Percentiles rank a stretch among this genome's conserved stretches.
These are phyloP conservation scores for Scortum barcoo DNA, from an alignment of 2,113 vertebrate species.

Conservation along the genomic window DNA sequence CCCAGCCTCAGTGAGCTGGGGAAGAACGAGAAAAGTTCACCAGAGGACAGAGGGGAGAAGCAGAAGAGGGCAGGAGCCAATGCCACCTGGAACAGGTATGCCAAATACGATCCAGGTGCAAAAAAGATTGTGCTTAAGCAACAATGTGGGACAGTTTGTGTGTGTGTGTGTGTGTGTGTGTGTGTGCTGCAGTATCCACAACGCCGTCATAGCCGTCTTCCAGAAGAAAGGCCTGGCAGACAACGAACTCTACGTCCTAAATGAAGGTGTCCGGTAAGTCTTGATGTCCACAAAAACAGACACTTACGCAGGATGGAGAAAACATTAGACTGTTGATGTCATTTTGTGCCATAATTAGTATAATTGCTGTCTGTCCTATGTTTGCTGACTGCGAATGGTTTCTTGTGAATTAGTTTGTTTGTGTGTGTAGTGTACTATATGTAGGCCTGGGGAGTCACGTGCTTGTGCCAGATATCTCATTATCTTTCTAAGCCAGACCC, in stretches of 20 bases:
- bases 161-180: conserved; percentile 6
- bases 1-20: conserved; percentile 85
- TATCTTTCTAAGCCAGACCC: conserved; percentile 75
- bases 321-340: conserved; percentile 30
- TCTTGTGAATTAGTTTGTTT: conserved; percentile 59
- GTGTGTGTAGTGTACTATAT: conserved; percentile 68
- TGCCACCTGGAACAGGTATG: conserved; percentile 87
- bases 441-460: conserved; percentile 67
- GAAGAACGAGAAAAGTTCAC: conserved; percentile 84
- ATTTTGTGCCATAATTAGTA: conserved; percentile 51
- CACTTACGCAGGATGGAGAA: neutral
- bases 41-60: conserved; percentile 84
- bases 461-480: conserved; percentile 71
- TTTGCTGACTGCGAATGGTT: conserved; percentile 44
- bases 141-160: neutral
- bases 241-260: conserved; percentile 94
- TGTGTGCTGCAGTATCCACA: conserved; percentile 90
- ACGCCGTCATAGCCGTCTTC: conserved; percentile 95
- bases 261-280: conserved; percentile 88
- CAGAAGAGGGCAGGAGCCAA: conserved; percentile 85
- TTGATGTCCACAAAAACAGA: neutral
- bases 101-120: neutral
- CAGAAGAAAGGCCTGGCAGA: conserved; percentile 95
- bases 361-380: conserved; percentile 45
- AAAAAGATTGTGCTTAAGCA: neutral